A percentile compares a stretch with the other conserved stretches of the same genome.
phyloP scores from a whole-genome alignment of 2,797 vertebrate species.

The Enteromius fasciolatus region DNA sequence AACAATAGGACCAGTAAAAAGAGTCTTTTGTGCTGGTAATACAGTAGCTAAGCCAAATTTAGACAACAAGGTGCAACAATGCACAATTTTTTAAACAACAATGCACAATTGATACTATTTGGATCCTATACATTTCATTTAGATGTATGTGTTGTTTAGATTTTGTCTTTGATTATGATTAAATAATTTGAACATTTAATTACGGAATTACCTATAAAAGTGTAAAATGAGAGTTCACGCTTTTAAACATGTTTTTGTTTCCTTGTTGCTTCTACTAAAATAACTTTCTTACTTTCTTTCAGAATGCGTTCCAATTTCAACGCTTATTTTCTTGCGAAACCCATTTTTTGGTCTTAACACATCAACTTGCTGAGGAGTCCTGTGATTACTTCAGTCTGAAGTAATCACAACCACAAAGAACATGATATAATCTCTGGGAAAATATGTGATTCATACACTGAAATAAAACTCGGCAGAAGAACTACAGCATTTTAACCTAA shows the following conservation, averaged over 20 bases:
- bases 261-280: neutral
- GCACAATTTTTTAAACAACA: neutral
- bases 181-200: neutral
- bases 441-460: neutral
- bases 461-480: neutral
- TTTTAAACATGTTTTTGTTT: neutral
- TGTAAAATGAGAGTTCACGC: neutral
- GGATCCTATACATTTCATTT: neutral
- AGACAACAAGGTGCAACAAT: neutral
- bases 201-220: neutral
- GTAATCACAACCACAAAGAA: constrained; percentile 13
- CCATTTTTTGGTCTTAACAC: constrained; percentile 2
- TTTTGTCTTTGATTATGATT: neutral
- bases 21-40: neutral
- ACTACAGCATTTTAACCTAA: constrained; percentile 16
- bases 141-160: neutral
- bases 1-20: neutral
- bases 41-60: neutral
- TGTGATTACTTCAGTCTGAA: neutral
- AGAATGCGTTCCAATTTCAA: neutral
- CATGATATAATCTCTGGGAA: constrained; percentile 28
- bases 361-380: neutral
- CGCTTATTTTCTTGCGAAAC: neutral
- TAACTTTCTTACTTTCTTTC: neutral
- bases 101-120: neutral